These are phyloP conservation scores for Lepus oiostolus DNA, from an alignment of 2,797 vertebrate genomes.

Conservation along the genomic window DNA sequence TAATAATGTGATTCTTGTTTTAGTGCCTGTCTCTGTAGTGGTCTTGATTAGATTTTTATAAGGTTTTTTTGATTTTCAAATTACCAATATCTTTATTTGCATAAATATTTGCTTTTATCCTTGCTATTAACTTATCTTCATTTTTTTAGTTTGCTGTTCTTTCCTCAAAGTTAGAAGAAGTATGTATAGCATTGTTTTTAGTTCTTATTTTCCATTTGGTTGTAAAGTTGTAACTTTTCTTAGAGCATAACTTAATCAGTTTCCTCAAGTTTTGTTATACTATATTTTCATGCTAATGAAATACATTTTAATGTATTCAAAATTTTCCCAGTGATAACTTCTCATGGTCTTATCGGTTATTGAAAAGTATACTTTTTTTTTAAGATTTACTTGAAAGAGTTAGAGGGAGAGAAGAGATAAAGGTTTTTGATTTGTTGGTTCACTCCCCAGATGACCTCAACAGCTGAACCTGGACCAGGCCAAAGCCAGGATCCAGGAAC, in stretches of 20 bases:
- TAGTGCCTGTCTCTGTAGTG: background rate
- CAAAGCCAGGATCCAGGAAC: too few relatives aligned
- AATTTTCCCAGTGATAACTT: background rate
- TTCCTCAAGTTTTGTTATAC: too few relatives aligned
- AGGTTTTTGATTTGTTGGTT: too few relatives aligned
- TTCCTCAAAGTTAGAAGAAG: background rate
- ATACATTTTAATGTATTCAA: background rate
- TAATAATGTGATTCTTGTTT: background rate
- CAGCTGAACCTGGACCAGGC: too few relatives aligned
- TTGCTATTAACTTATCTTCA: background rate
- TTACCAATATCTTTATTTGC: background rate
- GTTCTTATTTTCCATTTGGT: background rate
- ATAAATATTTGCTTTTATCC: conserved; percentile 2
- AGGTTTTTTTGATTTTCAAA: background rate
- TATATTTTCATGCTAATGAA: background rate
- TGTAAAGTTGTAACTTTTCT: background rate
- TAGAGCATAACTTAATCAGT: background rate
- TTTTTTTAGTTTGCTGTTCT: background rate
- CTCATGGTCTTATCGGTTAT: too few relatives aligned
- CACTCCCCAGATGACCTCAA: too few relatives aligned
- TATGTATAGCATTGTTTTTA: background rate
- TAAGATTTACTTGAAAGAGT: too few relatives aligned
- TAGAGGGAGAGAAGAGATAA: too few relatives aligned
- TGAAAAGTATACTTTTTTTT: too few relatives aligned
- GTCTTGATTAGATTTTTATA: background rate